A percentile compares a stretch with the other conserved stretches of the same genome.
Evolutionary conservation across 2,797 vertebrate species (phyloP).

Genomic region (Echeneis naucrates): DNA sequence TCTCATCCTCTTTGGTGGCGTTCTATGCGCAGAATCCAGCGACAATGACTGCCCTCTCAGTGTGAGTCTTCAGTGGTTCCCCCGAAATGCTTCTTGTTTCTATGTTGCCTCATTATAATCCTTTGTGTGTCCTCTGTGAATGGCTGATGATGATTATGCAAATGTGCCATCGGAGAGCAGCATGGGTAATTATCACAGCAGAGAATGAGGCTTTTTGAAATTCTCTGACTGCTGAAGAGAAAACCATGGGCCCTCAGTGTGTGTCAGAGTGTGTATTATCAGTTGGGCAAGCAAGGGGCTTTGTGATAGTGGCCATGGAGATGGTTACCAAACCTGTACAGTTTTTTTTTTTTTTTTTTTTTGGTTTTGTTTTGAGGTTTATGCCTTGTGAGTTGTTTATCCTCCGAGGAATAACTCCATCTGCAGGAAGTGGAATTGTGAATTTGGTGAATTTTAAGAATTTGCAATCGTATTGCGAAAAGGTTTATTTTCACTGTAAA

Average conservation of each 20-base stretch:
- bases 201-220: constrained; percentile 80
- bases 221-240: constrained; percentile 72
- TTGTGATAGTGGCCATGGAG: constrained; percentile 34
- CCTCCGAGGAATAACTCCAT: constrained; percentile 20
- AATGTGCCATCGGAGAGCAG: constrained; percentile 83
- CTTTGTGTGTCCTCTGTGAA: constrained; percentile 85
- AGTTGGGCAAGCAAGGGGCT: constrained; percentile 19
- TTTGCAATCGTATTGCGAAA: neutral
- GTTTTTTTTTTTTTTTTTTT: too few species aligned
- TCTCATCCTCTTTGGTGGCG: constrained; percentile 40
- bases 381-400: constrained; percentile 30
- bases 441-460: constrained; percentile 17
- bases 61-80: constrained; percentile 60
- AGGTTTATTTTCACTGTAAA: constrained; percentile 9
- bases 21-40: constrained; percentile 44
- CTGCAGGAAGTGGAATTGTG: constrained; percentile 15
- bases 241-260: constrained; percentile 54
- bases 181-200: constrained; percentile 86
- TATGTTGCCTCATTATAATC: constrained; percentile 85
- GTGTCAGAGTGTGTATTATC: constrained; percentile 36
- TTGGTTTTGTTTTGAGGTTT: constrained; percentile 22
- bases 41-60: constrained; percentile 68
- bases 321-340: constrained; percentile 36
- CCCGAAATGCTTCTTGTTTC: constrained; percentile 82
- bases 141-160: constrained; percentile 87